Evolutionary conservation across 1,140 invertebrate genomes (phyloP).

Genomic region (Campodea augens): DNA sequence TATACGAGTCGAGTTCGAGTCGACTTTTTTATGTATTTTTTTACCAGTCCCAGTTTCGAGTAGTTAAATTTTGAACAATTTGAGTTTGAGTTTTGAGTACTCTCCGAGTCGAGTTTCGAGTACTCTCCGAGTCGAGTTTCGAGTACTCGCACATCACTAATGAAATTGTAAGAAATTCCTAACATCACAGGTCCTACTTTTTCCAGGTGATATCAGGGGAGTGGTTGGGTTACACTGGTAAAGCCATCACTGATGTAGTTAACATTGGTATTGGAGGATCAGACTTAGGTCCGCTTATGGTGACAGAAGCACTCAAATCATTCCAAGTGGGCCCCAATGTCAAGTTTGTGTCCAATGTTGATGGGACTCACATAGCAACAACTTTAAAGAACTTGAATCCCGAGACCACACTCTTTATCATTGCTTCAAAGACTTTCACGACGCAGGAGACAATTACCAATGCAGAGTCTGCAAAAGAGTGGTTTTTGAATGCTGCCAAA

Average conservation of each 20-base stretch:
- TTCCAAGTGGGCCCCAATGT: conserved; percentile 73
- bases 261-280: conserved; percentile 99
- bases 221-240: conserved; percentile 82
- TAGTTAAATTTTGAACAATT: too few relatives aligned
- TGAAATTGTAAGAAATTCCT: too few relatives aligned
- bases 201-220: conserved; percentile 39
- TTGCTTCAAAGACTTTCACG: conserved; percentile 98
- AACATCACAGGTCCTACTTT: too few relatives aligned
- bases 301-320: conserved; percentile 89
- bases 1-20: too few relatives aligned
- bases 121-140: too few relatives aligned
- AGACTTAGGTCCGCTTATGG: conserved; percentile 97
- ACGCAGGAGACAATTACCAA: conserved; percentile 99
- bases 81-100: too few relatives aligned
- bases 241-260: conserved; percentile 90
- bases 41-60: too few relatives aligned
- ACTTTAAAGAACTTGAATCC: conserved; percentile 76
- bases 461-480: conserved; percentile 86
- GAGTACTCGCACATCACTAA: too few relatives aligned
- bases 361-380: conserved; percentile 94
- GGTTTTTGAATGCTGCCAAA: conserved; percentile 75
- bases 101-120: too few relatives aligned
- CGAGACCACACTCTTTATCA: conserved; percentile 91
- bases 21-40: too few relatives aligned
- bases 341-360: conserved; percentile 98